These are phyloP conservation scores for Cryptus viduatorius DNA, from an alignment of 2,888 invertebrate species.

Conservation along the genomic window DNA sequence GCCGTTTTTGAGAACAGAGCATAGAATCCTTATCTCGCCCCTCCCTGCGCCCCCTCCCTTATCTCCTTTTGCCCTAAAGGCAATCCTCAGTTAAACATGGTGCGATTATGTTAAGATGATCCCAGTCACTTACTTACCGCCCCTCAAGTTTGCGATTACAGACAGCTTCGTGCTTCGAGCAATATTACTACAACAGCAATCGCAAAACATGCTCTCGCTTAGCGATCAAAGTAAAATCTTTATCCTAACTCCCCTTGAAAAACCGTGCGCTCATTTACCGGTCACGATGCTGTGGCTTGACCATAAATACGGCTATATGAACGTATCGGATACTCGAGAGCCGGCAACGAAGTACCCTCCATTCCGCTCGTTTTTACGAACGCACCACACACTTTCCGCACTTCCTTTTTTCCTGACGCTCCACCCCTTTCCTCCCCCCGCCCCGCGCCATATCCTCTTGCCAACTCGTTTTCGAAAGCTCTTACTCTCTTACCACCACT, in stretches of 20 bases:
- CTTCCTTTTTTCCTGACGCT: not conserved
- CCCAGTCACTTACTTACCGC: not conserved
- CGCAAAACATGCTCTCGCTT: not conserved
- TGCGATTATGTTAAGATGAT: not conserved
- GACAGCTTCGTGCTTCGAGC: not conserved
- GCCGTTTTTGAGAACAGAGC: no score
- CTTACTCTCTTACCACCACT: not conserved
- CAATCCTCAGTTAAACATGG: not conserved
- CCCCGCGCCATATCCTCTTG: constrained; percentile 21
- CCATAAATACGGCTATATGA: constrained; percentile 47
- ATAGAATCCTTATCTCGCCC: no score
- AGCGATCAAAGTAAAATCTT: constrained; percentile 17
- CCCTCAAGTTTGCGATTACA: not conserved
- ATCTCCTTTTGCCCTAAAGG: no score
- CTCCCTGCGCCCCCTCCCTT: no score
- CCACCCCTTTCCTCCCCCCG: not conserved
- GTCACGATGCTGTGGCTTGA: constrained; percentile 3
- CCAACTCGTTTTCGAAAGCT: constrained; percentile 66
- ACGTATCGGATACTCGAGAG: constrained; percentile 34
- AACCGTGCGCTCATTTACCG: not conserved
- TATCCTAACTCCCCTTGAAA: not conserved
- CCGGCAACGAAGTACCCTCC: constrained; percentile 50
- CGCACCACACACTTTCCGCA: constrained; percentile 27
- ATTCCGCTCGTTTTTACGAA: constrained; percentile 46
- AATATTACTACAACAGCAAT: not conserved